Conservation (phyloP, 2,888 invertebrate genomes). For the Acanthosepion lycidas region DNA sequence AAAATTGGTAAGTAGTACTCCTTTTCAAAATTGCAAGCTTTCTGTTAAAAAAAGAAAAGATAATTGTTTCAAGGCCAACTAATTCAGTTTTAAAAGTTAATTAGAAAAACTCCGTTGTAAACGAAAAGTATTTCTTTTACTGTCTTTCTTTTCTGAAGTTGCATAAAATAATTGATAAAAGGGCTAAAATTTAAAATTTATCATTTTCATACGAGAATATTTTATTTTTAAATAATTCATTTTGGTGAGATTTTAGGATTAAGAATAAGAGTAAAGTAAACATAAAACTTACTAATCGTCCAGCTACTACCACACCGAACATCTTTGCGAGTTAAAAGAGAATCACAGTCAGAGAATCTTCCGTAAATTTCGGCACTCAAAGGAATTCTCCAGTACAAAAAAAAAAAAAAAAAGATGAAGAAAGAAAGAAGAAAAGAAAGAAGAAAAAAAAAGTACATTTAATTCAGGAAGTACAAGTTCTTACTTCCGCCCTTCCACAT, state of each 20-base stretch:
- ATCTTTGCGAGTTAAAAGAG: constrained; percentile 68
- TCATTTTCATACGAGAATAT: background rate
- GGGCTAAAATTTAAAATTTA: background rate
- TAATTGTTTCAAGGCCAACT: no score
- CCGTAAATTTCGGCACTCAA: background rate
- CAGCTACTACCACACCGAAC: constrained; percentile 88
- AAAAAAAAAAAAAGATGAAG: background rate
- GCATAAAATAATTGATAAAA: background rate
- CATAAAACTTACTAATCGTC: constrained; percentile 82
- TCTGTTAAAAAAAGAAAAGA: no score
- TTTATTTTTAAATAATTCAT: no score
- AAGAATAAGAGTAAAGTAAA: background rate
- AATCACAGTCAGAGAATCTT: background rate
- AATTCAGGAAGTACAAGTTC: background rate
- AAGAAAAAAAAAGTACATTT: no score
- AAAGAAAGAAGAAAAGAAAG: background rate
- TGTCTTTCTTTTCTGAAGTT: no score
- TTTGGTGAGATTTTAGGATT: background rate
- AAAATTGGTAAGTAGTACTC: no score
- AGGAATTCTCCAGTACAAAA: background rate
- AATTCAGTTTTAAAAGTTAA: no score
- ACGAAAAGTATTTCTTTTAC: background rate
- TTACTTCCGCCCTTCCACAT: background rate
- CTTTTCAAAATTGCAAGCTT: no score
- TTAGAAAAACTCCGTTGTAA: background rate